Base-by-base conservation (phyloP, 2,113 vertebrate genomes). In the Scomber japonicus region DNA sequence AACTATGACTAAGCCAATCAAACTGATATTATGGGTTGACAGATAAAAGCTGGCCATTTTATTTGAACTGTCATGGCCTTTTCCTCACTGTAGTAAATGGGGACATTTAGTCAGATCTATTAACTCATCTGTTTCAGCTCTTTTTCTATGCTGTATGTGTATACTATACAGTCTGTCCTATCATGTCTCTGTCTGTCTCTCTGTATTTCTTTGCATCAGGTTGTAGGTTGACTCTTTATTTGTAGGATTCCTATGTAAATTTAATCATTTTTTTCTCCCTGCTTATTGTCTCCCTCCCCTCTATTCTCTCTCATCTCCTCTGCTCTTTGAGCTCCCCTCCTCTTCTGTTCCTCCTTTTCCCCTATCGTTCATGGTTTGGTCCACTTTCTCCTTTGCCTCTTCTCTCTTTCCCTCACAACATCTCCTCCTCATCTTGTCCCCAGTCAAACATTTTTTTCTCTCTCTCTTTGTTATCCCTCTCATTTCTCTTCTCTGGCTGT, bases 161-260 rank as follows among this genome's bases (percentile, higher is more conserved):
- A 10, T 62, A 27, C 49, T 17, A 6, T 15, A 17, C 15, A 13
- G 13, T 56, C n/a, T 50, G 19, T 10, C 13, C 12, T 64, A 15
- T 53, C 35, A 9, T 54, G 27, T 11, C 31, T 55, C 57, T 62
- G 17, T 51, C 49, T 15, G n/a, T 71, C 51, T 49, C 30, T 56
- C n/a, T 3, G 0, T 78, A 62, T 80, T 0, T 78, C 48, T 46
- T n/a, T 71, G 63, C 75, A n/a, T 55, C 60, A 65, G 60, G 17
- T 70, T 78, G 54, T 27, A 62, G 78, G 77, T 85, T 76, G 57
- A 57, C 65, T 56, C 54, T 67, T 55, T 56, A 46, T 9, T 77
- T 83, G 67, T 78, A 59, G 61, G 80, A 50, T 57, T 82, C 85
- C 78, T 80, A 88, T 91, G 75, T 89, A 86, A 89, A 84, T 86